Evolutionary conservation across 2,888 invertebrate species (phyloP), one percentile per base, ranked within the genome.

Genomic region (Cerastoderma edule): DNA sequence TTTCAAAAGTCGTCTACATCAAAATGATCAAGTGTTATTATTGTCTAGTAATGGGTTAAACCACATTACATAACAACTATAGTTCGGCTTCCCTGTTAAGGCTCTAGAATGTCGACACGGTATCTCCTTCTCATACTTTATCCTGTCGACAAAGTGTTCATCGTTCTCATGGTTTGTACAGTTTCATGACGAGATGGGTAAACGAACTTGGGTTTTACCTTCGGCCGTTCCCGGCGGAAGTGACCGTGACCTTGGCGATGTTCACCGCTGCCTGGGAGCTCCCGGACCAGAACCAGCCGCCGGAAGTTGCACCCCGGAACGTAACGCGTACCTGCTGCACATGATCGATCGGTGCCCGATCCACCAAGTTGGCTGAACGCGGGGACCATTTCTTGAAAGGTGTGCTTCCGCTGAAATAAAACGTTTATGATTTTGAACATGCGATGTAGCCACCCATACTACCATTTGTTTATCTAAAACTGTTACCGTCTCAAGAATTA

Each of bases 211-310:
- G 44, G 19, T 44, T 19, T 66, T 60, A 81, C 81, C 78, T 78
- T 24, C 72, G 76, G 13, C 81, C 81, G 50, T 72, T 66, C 30
- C 67, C 64, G 2, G 78, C 65, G 8, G 72, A 69, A 1, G 73
- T 75, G 27, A 81, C 53, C 0, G 75, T 78, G 2, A 81, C 72
- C 57, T 44, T 72, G 64, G 60, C 64, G 19, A 81, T 56, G 13
- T 65, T 35, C 2, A 81, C 75, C 2, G 63, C 19, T 22, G 57
- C 10, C 30, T 63, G 19, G 13, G 53, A 50, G 30, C 60, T 66
- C 13, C 67, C 75, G 24, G 28, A 73, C 81, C 77, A 81, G 75
- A 72, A 81, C 74, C 66, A 73, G 2, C 24, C 35, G 33, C 24
- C 30, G 13, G 24, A 27, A 2, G 39, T 32, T 22, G 68, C 57